These are phyloP conservation scores for Sphyrna mokarran DNA, from an alignment of 2,113 vertebrate genomes.

Conservation along the genomic window DNA sequence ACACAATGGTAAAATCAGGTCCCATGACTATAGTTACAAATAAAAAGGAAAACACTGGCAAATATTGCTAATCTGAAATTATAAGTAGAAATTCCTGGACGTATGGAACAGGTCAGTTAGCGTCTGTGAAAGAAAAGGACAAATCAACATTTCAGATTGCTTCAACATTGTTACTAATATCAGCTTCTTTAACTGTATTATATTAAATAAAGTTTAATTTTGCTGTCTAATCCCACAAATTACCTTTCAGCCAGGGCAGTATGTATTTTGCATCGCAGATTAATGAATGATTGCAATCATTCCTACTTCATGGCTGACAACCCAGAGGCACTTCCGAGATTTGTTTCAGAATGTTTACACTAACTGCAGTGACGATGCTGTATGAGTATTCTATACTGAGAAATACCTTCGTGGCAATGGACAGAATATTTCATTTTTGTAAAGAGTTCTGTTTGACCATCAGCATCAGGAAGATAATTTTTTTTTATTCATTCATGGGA, in stretches of 20 bases:
- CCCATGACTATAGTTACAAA: not conserved
- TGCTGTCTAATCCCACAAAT: not conserved
- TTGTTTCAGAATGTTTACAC: not conserved
- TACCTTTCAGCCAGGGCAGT: not conserved
- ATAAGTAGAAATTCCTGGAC: not conserved
- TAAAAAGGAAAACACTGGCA: not conserved
- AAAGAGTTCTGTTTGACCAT: too few species aligned
- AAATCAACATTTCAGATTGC: not conserved
- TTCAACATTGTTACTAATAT: too few species aligned
- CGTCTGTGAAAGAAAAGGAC: not conserved
- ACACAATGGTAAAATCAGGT: too few species aligned
- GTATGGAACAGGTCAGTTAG: not conserved
- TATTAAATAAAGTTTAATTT: not conserved
- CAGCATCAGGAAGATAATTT: too few species aligned
- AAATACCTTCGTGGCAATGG: too few species aligned
- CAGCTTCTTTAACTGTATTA: too few species aligned
- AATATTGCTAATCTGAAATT: not conserved
- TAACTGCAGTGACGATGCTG: not conserved
- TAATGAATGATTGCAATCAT: not conserved
- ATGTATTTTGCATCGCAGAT: not conserved
- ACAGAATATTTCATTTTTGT: too few species aligned
- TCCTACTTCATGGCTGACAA: not conserved
- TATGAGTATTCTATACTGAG: too few species aligned
- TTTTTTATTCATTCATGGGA: too few species aligned
- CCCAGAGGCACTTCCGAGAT: not conserved